Evolutionary conservation across 2,797 vertebrate species (phyloP).

Genomic region (Lutjanus campechanus): DNA sequence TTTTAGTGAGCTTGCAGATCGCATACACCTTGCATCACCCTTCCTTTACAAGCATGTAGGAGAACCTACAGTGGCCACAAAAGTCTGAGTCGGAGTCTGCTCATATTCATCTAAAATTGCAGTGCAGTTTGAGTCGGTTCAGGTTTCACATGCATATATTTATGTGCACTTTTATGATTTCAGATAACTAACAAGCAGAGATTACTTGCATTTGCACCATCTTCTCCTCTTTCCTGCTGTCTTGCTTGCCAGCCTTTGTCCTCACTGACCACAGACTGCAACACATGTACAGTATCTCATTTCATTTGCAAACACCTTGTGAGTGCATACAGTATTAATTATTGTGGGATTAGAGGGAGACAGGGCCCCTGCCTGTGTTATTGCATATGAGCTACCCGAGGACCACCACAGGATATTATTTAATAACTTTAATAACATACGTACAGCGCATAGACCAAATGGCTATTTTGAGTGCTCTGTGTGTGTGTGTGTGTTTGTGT

Average conservation of each 20-base stretch:
- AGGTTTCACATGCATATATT: not conserved
- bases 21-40: too few relatives aligned
- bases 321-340: conserved; percentile 45
- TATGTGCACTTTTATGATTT: not conserved
- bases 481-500: conserved; percentile 10
- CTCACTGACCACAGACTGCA: not conserved
- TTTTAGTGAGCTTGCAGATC: too few relatives aligned
- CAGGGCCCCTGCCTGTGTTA: conserved; percentile 28
- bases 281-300: not conserved
- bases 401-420: conserved; percentile 54
- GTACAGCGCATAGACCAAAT: conserved; percentile 12
- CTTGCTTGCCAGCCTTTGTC: not conserved
- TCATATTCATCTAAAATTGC: not conserved
- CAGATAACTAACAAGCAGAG: not conserved
- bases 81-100: not conserved
- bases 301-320: conserved; percentile 35
- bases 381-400: conserved; percentile 26
- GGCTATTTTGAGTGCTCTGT: conserved; percentile 15
- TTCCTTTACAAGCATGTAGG: too few relatives aligned
- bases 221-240: not conserved
- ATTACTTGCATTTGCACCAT: conserved; percentile 10
- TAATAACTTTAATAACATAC: conserved; percentile 47
- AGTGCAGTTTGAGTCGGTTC: not conserved
- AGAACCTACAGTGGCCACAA: too few relatives aligned
- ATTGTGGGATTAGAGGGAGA: conserved; percentile 38